Conservation (phyloP, 2,797 vertebrate species). For the Mormyrus proboscirostris region DNA sequence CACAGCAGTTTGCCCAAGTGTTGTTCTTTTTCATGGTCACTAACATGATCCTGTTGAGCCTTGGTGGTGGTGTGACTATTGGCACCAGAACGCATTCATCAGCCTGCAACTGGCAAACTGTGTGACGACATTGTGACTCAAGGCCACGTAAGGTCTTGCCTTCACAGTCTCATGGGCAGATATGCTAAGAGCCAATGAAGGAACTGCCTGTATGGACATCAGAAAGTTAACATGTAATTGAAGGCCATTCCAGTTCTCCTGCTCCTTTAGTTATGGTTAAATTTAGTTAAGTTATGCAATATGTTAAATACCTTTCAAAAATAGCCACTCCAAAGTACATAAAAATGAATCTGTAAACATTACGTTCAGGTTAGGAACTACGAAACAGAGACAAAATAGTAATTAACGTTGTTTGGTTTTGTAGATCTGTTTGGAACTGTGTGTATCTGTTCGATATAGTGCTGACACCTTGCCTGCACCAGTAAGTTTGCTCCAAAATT, state of each 20-base stretch:
- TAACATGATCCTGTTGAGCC: not conserved
- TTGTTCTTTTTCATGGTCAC: not conserved
- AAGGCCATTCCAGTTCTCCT: not conserved
- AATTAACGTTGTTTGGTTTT: not conserved
- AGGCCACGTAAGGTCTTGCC: not conserved
- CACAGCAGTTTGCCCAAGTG: not conserved
- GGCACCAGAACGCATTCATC: not conserved
- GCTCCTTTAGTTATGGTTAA: not conserved
- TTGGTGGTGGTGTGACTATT: not conserved
- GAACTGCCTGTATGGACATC: not conserved
- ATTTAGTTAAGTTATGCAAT: not conserved
- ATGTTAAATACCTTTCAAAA: not conserved
- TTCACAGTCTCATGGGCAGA: not conserved
- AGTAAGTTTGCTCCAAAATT: not conserved
- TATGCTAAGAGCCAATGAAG: not conserved
- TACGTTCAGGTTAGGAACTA: not conserved
- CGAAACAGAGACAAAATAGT: not conserved
- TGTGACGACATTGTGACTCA: not conserved
- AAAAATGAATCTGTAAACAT: not conserved
- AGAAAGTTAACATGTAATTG: not conserved
- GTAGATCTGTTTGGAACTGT: not conserved
- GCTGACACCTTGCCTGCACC: not conserved
- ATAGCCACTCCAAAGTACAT: not conserved
- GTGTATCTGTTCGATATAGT: not conserved
- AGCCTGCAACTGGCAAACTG: not conserved